Percentiles rank a stretch among this genome's conserved stretches.
phyloP scores from a whole-genome alignment of 2,797 vertebrate genomes.

The Sandelia bainsii region DNA sequence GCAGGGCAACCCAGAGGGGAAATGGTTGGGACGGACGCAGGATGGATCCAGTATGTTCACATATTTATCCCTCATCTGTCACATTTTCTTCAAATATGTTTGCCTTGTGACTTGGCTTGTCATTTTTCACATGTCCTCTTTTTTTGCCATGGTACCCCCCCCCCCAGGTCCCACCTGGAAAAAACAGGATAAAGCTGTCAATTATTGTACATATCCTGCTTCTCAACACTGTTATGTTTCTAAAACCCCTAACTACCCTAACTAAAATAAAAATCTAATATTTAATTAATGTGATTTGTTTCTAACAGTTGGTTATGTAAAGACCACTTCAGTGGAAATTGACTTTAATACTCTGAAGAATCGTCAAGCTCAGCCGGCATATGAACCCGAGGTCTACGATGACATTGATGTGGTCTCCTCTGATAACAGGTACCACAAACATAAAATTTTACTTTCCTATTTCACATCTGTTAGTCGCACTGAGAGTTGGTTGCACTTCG shows the following conservation, averaged over 20 bases:
- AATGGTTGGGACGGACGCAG: slow-evolving; percentile 89
- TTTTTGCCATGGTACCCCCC: not conserved
- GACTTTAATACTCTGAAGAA: slow-evolving; percentile 90
- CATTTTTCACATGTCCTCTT: not conserved
- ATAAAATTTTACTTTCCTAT: slow-evolving; percentile 16
- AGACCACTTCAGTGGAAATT: slow-evolving; percentile 90
- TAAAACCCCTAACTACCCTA: not conserved
- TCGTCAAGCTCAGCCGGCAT: slow-evolving; percentile 29
- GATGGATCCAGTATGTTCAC: slow-evolving; percentile 86
- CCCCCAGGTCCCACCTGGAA: not conserved
- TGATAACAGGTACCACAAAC: slow-evolving; percentile 68
- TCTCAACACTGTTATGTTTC: not conserved
- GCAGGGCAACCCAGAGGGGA: slow-evolving; percentile 92
- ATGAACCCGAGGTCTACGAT: slow-evolving; percentile 91
- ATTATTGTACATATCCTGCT: not conserved
- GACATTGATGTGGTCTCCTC: slow-evolving; percentile 84
- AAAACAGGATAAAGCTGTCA: not conserved
- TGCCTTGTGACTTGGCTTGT: too few relatives aligned
- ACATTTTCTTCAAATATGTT: not conserved
- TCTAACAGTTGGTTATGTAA: slow-evolving; percentile 92
- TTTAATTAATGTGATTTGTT: slow-evolving; percentile 6
- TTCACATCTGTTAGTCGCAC: not conserved
- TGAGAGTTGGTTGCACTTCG: not conserved
- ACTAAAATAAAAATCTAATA: not conserved
- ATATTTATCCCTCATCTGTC: not conserved